Percentiles rank a stretch among this genome's conserved stretches.
Conservation (phyloP, 1,140 invertebrate genomes). For the Sesamia nonagrioides region DNA sequence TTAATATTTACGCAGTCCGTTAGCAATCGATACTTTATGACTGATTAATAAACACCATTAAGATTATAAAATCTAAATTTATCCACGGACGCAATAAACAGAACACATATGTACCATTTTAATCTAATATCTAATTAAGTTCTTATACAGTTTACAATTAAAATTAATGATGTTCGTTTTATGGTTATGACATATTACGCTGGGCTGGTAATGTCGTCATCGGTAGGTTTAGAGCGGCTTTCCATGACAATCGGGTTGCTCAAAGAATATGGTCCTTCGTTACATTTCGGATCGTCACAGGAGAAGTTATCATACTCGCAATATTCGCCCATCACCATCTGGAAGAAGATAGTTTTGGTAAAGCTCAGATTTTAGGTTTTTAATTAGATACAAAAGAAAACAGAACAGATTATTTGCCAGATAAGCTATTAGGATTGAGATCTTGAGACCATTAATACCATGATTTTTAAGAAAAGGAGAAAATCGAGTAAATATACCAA, state of each 20-base stretch:
- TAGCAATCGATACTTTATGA: neutral
- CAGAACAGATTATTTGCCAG: too few relatives aligned
- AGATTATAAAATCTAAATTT: neutral
- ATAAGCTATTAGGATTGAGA: too few relatives aligned
- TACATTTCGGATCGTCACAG: conserved; percentile 93
- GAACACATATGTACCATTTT: neutral
- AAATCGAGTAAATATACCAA: too few relatives aligned
- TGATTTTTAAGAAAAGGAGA: too few relatives aligned
- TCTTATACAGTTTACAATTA: too few relatives aligned
- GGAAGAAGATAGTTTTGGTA: conserved; percentile 59
- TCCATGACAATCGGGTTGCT: conserved; percentile 6
- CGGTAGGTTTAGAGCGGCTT: neutral
- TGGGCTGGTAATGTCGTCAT: conserved; percentile 8
- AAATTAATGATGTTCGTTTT: neutral
- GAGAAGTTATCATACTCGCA: conserved; percentile 98
- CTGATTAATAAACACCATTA: neutral
- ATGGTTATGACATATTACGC: conserved; percentile 16
- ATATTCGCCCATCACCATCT: conserved; percentile 92
- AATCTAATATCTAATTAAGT: too few relatives aligned
- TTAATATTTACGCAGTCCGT: neutral
- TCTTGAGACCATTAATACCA: too few relatives aligned
- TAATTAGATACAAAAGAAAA: too few relatives aligned
- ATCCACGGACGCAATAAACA: neutral
- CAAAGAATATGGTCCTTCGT: conserved; percentile 77
- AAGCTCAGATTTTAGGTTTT: neutral